Evolutionary conservation across 2,888 invertebrate genomes (phyloP).

Genomic region (Acronicta alni): DNA sequence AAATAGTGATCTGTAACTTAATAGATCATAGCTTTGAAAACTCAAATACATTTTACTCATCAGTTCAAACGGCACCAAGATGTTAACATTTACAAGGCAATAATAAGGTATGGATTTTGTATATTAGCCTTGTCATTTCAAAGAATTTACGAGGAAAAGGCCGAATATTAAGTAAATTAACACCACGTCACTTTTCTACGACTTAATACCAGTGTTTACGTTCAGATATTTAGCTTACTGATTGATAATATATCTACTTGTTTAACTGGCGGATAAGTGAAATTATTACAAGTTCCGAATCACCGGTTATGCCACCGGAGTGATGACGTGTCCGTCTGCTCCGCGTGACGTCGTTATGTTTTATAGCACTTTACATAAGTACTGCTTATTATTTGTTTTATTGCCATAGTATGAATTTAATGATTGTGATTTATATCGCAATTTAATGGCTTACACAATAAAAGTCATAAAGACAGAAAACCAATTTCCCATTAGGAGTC

Average conservation of each 20-base stretch:
- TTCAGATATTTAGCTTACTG: constrained; percentile 17
- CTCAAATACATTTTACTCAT: too few relatives aligned
- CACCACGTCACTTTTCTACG: too few relatives aligned
- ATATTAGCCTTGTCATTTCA: too few relatives aligned
- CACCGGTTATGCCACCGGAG: not conserved
- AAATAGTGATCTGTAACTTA: not conserved
- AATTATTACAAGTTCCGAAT: constrained; percentile 10
- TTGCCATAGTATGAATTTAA: constrained; percentile 7
- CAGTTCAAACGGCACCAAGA: too few relatives aligned
- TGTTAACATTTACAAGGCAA: too few relatives aligned
- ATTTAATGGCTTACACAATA: not conserved
- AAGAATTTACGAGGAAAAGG: too few relatives aligned
- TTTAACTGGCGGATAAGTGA: constrained; percentile 12
- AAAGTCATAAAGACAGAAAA: not conserved
- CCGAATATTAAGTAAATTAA: too few relatives aligned
- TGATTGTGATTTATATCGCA: constrained; percentile 2
- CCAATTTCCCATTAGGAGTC: too few relatives aligned
- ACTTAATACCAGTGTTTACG: not conserved
- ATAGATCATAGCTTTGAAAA: too few relatives aligned
- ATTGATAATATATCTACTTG: not conserved
- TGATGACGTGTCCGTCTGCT: constrained; percentile 7
- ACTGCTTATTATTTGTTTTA: constrained; percentile 29
- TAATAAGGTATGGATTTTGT: too few relatives aligned
- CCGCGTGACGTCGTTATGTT: constrained; percentile 23
- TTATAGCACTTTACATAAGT: constrained; percentile 23